A percentile compares a stretch with the other conserved stretches of the same genome.
Conservation (phyloP, 2,113 vertebrate genomes). For the Mus musculus region GRCm39 chr4:118822001-118822500, state of each 20-base stretch:
- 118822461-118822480: slow-evolving; percentile 68
- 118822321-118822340: not conserved
- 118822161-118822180: not conserved
- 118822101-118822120: not conserved
- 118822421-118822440: slow-evolving; percentile 40
- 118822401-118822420: not conserved
- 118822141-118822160: not conserved
- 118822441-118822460: slow-evolving; percentile 41
- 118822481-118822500: slow-evolving; percentile 62
- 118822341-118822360: not conserved
- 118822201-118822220: not conserved
- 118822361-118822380: not conserved
- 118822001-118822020: not conserved
- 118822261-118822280: not conserved
- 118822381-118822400: not conserved
- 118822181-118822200: not conserved
- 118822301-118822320: not conserved
- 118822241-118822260: not conserved
- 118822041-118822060: slow-evolving; percentile 2
- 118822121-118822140: not conserved
- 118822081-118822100: slow-evolving; percentile 17
- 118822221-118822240: not conserved
- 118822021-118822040: not conserved
- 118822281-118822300: not conserved
- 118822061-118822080: not conserved